These are phyloP conservation scores for Trochalopteron elliotii DNA, from an alignment of 2,113 vertebrate species.

Conservation along the genomic window DNA sequence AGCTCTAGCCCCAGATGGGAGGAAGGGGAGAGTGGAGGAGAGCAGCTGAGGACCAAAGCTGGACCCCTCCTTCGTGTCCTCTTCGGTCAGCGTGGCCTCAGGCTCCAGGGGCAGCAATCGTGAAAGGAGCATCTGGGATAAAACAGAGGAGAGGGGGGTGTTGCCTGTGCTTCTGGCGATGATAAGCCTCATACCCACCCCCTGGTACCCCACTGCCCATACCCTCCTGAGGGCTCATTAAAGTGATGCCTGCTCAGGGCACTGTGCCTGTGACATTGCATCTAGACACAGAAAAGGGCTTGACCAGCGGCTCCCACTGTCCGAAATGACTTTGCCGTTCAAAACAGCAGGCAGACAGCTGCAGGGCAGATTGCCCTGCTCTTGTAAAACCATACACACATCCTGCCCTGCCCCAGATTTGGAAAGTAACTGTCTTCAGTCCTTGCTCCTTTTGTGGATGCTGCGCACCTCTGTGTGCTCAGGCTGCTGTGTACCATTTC, in stretches of 20 bases:
- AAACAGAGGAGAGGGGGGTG: not conserved
- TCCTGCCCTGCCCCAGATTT: not conserved
- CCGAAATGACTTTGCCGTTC: not conserved
- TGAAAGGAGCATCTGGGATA: conserved; percentile 47
- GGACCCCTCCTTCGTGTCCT: conserved; percentile 18
- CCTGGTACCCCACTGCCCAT: not conserved
- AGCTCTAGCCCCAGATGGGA: not conserved
- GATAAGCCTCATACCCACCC: not conserved
- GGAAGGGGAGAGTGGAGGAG: not conserved
- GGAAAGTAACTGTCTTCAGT: not conserved
- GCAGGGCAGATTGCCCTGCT: not conserved
- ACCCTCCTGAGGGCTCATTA: not conserved
- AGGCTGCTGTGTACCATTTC: not conserved
- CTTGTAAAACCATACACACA: not conserved
- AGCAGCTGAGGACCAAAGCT: not conserved
- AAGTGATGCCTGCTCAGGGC: not conserved
- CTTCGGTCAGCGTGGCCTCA: not conserved
- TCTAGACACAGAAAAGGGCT: not conserved
- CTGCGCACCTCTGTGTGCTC: not conserved
- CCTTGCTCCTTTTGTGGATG: not conserved
- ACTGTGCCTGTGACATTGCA: not conserved
- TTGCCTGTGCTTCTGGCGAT: not conserved
- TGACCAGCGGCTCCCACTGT: not conserved
- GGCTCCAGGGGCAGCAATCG: conserved; percentile 31
- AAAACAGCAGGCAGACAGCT: not conserved